Evolutionary conservation across 2,888 invertebrate species (phyloP).

Genomic region (Dicranocentrus wangi): DNA sequence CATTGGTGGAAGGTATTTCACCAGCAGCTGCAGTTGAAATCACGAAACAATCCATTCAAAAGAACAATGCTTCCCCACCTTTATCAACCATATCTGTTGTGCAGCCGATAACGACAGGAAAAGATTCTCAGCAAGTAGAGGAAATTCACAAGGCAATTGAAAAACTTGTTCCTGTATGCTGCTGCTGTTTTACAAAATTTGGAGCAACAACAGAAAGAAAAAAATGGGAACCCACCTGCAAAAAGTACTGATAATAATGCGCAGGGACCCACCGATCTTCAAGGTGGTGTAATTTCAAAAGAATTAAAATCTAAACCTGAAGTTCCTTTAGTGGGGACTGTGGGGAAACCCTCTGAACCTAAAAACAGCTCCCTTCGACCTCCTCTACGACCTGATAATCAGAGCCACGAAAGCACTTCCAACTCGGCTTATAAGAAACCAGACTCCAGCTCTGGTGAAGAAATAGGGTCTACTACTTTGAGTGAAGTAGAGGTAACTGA

Average conservation of each 20-base stretch:
- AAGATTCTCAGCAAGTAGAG: neutral
- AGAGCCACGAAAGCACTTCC: neutral
- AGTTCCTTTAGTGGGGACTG: neutral
- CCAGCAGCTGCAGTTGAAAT: conserved; percentile 45
- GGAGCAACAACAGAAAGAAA: conserved; percentile 22
- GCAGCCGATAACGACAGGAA: conserved; percentile 18
- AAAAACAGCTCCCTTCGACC: conserved; percentile 14
- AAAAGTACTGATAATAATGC: neutral
- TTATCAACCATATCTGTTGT: conserved; percentile 36
- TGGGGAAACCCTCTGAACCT: neutral
- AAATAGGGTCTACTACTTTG: neutral
- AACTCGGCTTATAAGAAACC: conserved; percentile 15
- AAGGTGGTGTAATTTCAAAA: neutral
- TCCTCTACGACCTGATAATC: conserved; percentile 33
- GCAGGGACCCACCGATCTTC: neutral
- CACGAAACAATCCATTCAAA: conserved; percentile 38
- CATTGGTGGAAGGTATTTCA: neutral
- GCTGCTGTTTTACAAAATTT: conserved; percentile 43
- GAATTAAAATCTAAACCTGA: neutral
- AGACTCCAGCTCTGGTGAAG: conserved; percentile 18
- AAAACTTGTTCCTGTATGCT: conserved; percentile 45
- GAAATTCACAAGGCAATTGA: conserved; percentile 44
- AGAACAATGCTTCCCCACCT: conserved; percentile 22
- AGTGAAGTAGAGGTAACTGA: conserved; percentile 37
- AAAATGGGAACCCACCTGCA: conserved; percentile 13